phyloP scores from a whole-genome alignment of 30 jellyfish, hydroid and myxozoan genomes.

The Cassiopea andromeda region DNA sequence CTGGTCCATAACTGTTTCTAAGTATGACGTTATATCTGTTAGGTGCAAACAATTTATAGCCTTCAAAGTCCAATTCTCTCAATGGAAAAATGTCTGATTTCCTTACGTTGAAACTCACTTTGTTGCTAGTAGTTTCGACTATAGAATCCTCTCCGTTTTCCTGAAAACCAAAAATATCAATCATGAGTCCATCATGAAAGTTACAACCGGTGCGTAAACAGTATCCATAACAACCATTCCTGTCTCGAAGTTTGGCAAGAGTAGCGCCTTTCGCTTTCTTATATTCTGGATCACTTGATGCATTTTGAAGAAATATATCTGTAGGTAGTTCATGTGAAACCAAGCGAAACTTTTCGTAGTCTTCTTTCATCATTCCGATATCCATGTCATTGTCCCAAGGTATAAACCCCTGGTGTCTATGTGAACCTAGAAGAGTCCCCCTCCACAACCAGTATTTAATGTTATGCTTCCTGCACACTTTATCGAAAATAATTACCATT shows the following conservation, averaged over 20 bases:
- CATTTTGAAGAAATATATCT: slow-evolving; percentile 82
- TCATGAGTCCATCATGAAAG: slow-evolving; percentile 86
- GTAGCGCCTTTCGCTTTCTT: slow-evolving; percentile 6
- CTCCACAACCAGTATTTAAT: slow-evolving; percentile 83
- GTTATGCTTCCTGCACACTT: slow-evolving; percentile 72
- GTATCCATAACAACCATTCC: slow-evolving; percentile 73
- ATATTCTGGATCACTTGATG: slow-evolving; percentile 63
- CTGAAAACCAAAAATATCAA: slow-evolving; percentile 78
- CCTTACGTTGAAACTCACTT: slow-evolving; percentile 9
- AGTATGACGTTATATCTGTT: slow-evolving; percentile 21
- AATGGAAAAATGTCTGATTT: slow-evolving; percentile 74
- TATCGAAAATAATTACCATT: slow-evolving; percentile 69
- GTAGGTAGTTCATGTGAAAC: slow-evolving; percentile 77
- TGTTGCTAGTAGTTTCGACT: slow-evolving; percentile 24
- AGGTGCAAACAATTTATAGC: slow-evolving; percentile 73
- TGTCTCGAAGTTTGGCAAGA: slow-evolving; percentile 77
- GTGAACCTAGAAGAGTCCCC: slow-evolving; percentile 90
- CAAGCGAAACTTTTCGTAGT: slow-evolving; percentile 70
- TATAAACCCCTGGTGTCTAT: slow-evolving; percentile 63
- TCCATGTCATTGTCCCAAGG: slow-evolving; percentile 94
- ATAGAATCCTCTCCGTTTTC: slow-evolving; percentile 19
- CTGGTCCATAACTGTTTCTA: slow-evolving; percentile 50
- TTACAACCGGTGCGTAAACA: slow-evolving; percentile 82
- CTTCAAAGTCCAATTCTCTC: slow-evolving; percentile 68
- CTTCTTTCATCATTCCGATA: slow-evolving; percentile 79